Evolutionary conservation across 53 echinoderm and acorn worm genomes (phyloP), one percentile per base, ranked within the genome.

Genomic region (Antedon mediterranea): DNA sequence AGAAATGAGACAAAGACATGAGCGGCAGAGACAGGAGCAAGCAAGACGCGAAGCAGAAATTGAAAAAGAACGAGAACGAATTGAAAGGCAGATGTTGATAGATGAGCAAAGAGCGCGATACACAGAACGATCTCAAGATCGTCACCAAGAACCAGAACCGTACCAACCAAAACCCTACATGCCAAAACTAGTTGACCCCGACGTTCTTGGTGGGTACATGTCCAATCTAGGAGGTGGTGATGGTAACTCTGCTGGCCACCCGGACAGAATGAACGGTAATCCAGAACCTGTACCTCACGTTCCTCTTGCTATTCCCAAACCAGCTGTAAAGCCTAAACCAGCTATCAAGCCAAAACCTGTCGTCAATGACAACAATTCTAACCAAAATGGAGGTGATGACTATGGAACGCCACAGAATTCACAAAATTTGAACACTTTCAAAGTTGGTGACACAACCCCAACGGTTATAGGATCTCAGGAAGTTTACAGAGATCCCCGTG

Each of bases 381-480:
- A 8, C 11, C 11, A 57, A 3, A 8, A 57, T 23, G 57, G 20
- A 15, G 57, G 57, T 23, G 30, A 77, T 34, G 77, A 73, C 37
- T 88, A 79, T 41, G 83, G 77, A 23, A 83, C 91, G 18, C 86
- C 86, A 28, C 74, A 77, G 31, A 92, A 93, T 79, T 79, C 84
- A 29, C 88, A 89, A 31, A 85, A 85, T 32, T 78, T 86, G 30
- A 86, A 78, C 73, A 86, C 89, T 0, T 31, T 77, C 32, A 84
- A 77, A 14, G 85, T 88, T 27, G 92, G 84, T 43, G 88, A 86
- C 81, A 88, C 92, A 0, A 98, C 98, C 4, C 98, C 98, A 0
- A 82, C 86, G 4, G 98, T 98, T 28, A 98, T 98, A 32, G 98
- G 98, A 7, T 86, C 98, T 14, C 98, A 98, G 70, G 98, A 98